Percentiles rank a stretch among this genome's conserved stretches.
Conservation (phyloP, 53 echinoderm and acorn worm species). For the Arbacia lixula region DNA sequence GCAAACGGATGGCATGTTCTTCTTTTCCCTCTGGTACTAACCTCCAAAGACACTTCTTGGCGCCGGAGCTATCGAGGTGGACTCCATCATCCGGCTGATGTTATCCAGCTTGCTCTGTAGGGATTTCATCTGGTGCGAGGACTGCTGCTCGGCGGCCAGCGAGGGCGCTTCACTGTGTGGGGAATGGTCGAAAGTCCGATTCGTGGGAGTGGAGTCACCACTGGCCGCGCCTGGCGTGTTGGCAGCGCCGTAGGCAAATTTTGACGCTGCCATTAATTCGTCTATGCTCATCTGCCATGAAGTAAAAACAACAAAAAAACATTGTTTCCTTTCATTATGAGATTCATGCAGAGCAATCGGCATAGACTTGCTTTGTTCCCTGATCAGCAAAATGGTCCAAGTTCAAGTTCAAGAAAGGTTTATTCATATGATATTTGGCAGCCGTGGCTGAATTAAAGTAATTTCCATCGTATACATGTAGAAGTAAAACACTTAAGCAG, state of each 20-base stretch:
- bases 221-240: slow-evolving; percentile 1
- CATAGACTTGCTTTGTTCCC: no score
- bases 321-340: no score
- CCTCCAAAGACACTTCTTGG: slow-evolving; percentile 35
- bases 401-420: no score
- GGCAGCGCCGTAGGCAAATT: slow-evolving; percentile 31
- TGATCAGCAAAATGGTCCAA: no score
- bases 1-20: no score
- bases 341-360: no score
- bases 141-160: slow-evolving; percentile 6
- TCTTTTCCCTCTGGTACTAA: no score
- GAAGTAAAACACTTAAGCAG: no score
- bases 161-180: neutral
- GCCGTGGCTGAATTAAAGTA: no score
- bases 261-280: slow-evolving; percentile 80
- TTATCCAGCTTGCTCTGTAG: slow-evolving; percentile 73
- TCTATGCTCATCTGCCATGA: slow-evolving; percentile 89
- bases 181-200: slow-evolving; percentile 32
- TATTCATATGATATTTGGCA: no score
- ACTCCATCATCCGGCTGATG: slow-evolving; percentile 94
- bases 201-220: slow-evolving; percentile 20
- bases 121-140: slow-evolving; percentile 48
- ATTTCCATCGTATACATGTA: no score
- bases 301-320: no score
- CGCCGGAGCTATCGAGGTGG: slow-evolving; percentile 33